phyloP scores from a whole-genome alignment of 1,140 invertebrate genomes.

The Heterodera carotae region DNA sequence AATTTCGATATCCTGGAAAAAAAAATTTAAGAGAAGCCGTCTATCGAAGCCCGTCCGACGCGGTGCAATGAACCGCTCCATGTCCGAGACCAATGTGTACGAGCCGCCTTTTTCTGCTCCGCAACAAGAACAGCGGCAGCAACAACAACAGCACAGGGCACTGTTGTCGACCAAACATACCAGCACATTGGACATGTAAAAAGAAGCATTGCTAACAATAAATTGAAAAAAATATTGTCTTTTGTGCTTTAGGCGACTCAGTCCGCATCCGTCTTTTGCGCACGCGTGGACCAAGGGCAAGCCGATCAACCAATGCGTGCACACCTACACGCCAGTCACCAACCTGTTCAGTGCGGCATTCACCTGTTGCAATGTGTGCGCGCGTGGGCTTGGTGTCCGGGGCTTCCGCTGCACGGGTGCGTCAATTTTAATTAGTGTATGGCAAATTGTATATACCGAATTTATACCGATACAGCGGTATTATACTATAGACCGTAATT shows the following conservation, averaged over 20 bases:
- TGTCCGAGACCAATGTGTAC: slow-evolving; percentile 19
- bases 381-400: slow-evolving; percentile 9
- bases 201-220: neutral
- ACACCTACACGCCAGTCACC: slow-evolving; percentile 17
- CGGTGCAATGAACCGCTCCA: slow-evolving; percentile 1
- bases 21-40: neutral
- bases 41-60: neutral
- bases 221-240: neutral
- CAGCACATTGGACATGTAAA: slow-evolving; percentile 31
- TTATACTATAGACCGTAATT: no score
- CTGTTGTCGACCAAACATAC: slow-evolving; percentile 2
- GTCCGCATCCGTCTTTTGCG: slow-evolving; percentile 15
- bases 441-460: no score
- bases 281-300: slow-evolving; percentile 38
- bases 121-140: neutral
- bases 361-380: slow-evolving; percentile 25
- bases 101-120: neutral
- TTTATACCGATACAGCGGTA: no score
- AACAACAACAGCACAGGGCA: slow-evolving; percentile 6
- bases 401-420: slow-evolving; percentile 39
- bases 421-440: no score
- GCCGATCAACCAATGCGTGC: slow-evolving; percentile 29
- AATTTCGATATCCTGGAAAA: no score
- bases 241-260: neutral
- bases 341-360: slow-evolving; percentile 25